phyloP scores from a whole-genome alignment of 2,797 vertebrate genomes.

The Halcyon smyrnensis region DNA sequence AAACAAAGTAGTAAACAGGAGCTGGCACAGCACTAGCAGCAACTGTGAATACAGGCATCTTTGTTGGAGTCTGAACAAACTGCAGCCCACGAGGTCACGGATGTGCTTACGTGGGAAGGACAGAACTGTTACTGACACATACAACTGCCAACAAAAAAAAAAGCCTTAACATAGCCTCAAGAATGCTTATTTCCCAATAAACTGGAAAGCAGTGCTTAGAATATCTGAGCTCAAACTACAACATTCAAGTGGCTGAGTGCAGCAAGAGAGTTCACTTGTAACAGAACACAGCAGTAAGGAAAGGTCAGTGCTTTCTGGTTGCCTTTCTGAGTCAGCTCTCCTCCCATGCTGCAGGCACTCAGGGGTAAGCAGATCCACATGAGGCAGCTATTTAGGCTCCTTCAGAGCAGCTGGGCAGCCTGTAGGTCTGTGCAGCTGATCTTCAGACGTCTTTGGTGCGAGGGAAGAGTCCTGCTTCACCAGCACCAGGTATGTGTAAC shows the following conservation, averaged over 20 bases:
- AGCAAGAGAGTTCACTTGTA: neutral
- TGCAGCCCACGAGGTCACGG: neutral
- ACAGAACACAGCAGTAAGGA: neutral
- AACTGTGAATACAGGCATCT: neutral
- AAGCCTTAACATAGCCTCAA: neutral
- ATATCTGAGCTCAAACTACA: neutral
- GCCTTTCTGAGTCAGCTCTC: neutral
- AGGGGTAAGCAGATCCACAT: neutral
- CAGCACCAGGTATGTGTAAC: neutral
- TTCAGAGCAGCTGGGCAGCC: neutral
- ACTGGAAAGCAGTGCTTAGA: neutral
- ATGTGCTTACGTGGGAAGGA: neutral
- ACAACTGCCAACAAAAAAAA: neutral
- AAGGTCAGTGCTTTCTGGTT: neutral
- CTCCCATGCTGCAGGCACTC: neutral
- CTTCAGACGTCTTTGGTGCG: accelerated
- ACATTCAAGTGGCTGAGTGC: neutral
- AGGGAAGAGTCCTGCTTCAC: neutral
- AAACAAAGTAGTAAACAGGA: neutral
- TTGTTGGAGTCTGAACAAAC: neutral
- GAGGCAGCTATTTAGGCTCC: neutral
- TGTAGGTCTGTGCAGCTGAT: neutral
- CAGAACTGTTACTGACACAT: neutral
- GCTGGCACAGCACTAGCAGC: neutral
- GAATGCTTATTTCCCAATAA: neutral